Evolutionary conservation across 2,113 vertebrate species (phyloP), one percentile per base, ranked within the genome.

Genomic region (Todiramphus chloris): DNA sequence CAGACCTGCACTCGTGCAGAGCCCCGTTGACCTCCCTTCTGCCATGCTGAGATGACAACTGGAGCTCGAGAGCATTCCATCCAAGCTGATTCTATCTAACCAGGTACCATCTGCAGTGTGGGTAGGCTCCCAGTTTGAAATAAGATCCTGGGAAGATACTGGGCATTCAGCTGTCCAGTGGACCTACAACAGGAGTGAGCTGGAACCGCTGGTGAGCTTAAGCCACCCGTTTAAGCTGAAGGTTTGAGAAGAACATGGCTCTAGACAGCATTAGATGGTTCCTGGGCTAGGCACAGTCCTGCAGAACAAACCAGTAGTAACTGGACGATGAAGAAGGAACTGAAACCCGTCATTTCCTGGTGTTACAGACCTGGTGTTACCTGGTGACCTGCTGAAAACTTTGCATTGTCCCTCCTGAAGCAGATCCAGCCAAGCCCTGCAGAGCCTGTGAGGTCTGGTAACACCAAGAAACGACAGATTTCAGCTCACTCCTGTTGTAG

Each of bases 311-410:
- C 14, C 30, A 3, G 18, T 2, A 15, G 27, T 9, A 39, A 35
- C 14, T 1, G 6, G 13, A n/a, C 44, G 8, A 5, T 3, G 30
- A 39, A 8, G 9, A 20, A 18, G 0, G 23, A 25, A 3, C 46
- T 0, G 25, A 19, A 37, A 4, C 4, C 5, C 44, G 0, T 2
- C 4, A 0, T 9, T 20, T 72, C 46, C 53, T 4, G 16, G 30
- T 4, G 11, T 51, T 15, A 3, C 17, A 6, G 41, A 13, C 2
- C 43, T 41, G 41, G 41, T 41, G 43, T 43, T 43, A 43, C 43
- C 43, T 43, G 13, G 43, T 43, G 43, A 43, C 43, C 43, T 15
- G 43, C 43, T 43, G 43, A 43, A 43, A 43, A 43, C 43, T 43
- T 43, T 43, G 13, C 43, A 14, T 43, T 43, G 43, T 43, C 43